Evolutionary conservation across 1,140 invertebrate species (phyloP), one percentile per base, ranked within the genome.

Genomic region (Drosophila bocqueti): DNA sequence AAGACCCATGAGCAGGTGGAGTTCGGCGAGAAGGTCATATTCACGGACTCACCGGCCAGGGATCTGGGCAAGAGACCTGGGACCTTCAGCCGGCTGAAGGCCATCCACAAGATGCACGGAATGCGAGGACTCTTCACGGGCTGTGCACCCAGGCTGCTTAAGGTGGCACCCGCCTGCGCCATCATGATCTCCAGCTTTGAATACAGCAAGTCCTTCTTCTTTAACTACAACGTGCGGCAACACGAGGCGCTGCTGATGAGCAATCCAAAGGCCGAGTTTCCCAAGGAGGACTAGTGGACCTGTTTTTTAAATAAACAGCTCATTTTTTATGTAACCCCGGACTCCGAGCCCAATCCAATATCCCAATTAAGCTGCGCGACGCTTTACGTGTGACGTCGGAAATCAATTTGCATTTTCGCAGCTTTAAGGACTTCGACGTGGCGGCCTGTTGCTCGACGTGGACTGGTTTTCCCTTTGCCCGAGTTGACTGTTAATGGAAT

Each of bases 1-100:
- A 99, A 99, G 95, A 99, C 99, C 6, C 97, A 99, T 91, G 96
- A 97, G 83, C 99, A 99, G 95, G 99, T 99, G 84, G 98, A 99
- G 94, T 95, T 99, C 85, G 98, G 98, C 10, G 96, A 98, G 93
- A 95, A 95, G 83, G 95, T 96, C 93, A 95, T 97, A 77, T 96
- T 96, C 92, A 94, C 95, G 93, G 95, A 96, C 95, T 93, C 81
- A 0, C 81, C 85, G 2, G 21, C 63, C 13, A 63, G 71, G 29
- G 84, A 90, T n/a, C 9, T 79, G 24, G 58, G 58, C 42, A 92
- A 89, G 75, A 49, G 79, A 62, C 81, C 92, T 10, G 52, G 52
- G 21, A 76, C 76, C 34, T 68, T 58, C 52, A 93, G 94, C 46
- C 93, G 95, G 36, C 93, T 96, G 38, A 92, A 81, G 60, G 94